Percentiles rank a stretch among this genome's conserved stretches.
Evolutionary conservation across 2,888 invertebrate genomes (phyloP).

Genomic region (Lamellibrachia columna): DNA sequence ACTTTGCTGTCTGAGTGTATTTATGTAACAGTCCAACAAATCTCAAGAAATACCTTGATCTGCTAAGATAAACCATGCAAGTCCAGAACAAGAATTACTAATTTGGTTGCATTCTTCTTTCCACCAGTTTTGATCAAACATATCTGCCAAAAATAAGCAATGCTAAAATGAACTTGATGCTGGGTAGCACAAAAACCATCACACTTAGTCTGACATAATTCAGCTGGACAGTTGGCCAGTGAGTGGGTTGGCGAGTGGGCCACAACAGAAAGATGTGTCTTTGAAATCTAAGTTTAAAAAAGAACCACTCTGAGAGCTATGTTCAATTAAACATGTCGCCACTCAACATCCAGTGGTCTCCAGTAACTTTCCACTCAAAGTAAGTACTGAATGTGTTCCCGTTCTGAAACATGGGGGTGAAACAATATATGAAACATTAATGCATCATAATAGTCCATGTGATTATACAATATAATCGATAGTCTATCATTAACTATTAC

Average conservation of each 20-base stretch:
- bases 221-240: not conserved
- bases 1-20: no score
- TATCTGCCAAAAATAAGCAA: not conserved
- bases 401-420: no score
- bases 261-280: not conserved
- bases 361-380: not conserved
- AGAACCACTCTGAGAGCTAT: not conserved
- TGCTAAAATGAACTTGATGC: not conserved
- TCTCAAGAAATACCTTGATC: no score
- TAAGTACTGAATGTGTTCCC: not conserved
- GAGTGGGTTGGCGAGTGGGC: not conserved
- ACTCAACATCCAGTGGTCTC: not conserved
- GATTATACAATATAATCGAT: not conserved
- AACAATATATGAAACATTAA: not conserved
- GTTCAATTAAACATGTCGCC: not conserved
- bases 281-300: not conserved
- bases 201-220: not conserved
- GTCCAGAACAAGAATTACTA: not conserved
- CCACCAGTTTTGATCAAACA: not conserved
- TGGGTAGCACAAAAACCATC: not conserved
- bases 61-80: no score
- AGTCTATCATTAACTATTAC: not conserved
- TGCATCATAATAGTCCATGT: not conserved
- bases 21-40: no score
- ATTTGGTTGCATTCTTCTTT: not conserved